Conservation (phyloP, 92 coral and sea anemone genomes). For the Isaurus tuberculatus region DNA sequence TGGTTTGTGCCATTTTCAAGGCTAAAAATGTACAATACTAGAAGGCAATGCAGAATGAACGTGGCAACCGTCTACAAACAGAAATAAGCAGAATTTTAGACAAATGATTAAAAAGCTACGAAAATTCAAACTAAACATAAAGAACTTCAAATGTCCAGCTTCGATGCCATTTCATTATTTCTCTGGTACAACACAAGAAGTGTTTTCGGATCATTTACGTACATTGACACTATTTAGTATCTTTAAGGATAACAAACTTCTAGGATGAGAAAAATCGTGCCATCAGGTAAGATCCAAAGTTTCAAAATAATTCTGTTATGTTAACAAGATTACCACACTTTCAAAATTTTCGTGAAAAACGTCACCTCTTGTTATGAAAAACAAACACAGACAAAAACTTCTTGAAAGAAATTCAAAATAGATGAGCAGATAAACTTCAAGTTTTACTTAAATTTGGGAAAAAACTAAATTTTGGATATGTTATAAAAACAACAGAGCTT, state of each 20-base stretch:
- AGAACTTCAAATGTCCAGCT: background rate
- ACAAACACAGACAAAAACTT: background rate
- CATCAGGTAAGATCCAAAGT: constrained; percentile 12
- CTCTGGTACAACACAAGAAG: background rate
- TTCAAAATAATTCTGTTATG: background rate
- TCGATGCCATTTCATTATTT: background rate
- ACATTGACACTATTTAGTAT: too few relatives aligned
- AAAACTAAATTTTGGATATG: too few relatives aligned
- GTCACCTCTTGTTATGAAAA: background rate
- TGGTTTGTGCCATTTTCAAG: too few relatives aligned
- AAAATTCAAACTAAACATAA: background rate
- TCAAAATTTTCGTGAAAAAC: background rate
- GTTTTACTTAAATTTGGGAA: background rate
- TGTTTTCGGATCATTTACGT: background rate
- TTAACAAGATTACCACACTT: background rate
- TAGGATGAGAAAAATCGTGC: constrained; percentile 4
- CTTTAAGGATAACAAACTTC: background rate
- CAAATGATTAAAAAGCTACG: constrained; percentile 18
- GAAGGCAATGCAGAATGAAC: background rate
- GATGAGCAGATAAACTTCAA: background rate
- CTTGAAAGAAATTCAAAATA: background rate
- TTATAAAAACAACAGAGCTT: too few relatives aligned
- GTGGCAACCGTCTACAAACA: background rate
- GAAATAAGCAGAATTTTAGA: constrained; percentile 30
- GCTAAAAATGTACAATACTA: too few relatives aligned